Evolutionary conservation across 2,113 vertebrate species (phyloP).

Genomic region (Falco punctatus): DNA sequence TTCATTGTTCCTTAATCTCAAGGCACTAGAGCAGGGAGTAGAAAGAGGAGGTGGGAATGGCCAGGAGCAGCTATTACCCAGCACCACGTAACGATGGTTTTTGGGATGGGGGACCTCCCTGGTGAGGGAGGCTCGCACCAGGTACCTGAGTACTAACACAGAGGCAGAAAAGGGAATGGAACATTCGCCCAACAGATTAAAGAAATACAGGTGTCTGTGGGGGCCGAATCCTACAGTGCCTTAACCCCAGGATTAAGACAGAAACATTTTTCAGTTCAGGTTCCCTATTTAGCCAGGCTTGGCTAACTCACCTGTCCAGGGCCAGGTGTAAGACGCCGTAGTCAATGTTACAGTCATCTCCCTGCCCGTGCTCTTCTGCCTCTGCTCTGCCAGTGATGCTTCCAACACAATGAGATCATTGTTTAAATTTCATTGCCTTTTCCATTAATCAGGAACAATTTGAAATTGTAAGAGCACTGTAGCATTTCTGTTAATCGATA

Average conservation of each 20-base stretch:
- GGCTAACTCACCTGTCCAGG: not conserved
- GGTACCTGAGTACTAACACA: not conserved
- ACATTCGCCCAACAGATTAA: not conserved
- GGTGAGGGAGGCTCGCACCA: not conserved
- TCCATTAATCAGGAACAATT: conserved; percentile 33
- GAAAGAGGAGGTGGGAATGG: not conserved
- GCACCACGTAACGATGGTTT: not conserved
- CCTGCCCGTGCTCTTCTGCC: not conserved
- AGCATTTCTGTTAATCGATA: conserved; percentile 51
- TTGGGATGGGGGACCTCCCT: not conserved
- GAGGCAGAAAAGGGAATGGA: not conserved
- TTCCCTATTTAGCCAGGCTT: not conserved
- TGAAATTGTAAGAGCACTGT: conserved; percentile 6
- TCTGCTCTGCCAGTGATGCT: not conserved
- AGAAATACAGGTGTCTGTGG: not conserved
- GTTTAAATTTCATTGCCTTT: not conserved
- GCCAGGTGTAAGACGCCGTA: not conserved
- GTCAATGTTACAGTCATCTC: not conserved
- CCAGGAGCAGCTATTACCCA: not conserved
- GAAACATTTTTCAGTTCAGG: not conserved
- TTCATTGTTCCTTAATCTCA: not conserved
- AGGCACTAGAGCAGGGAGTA: not conserved
- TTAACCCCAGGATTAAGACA: not conserved
- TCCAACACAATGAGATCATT: not conserved
- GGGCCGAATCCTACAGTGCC: not conserved